Evolutionary conservation across 2,888 invertebrate genomes (phyloP).

Genomic region (Lordiphosa fenestrarum): DNA sequence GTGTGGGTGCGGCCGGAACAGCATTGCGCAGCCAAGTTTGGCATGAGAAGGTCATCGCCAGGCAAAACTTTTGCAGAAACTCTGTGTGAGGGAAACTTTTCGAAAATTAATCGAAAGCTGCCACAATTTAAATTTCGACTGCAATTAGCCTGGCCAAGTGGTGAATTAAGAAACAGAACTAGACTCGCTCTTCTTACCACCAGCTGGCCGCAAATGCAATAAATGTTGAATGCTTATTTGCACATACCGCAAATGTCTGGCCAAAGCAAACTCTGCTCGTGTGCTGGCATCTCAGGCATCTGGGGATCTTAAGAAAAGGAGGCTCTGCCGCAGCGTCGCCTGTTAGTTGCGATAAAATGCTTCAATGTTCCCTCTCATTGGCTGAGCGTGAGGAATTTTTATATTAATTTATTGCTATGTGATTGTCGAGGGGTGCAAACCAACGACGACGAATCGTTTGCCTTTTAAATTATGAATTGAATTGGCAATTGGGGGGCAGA

Average conservation of each 20-base stretch:
- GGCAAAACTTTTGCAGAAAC: constrained; percentile 60
- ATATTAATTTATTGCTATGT: constrained; percentile 73
- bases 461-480: constrained; percentile 70
- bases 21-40: constrained; percentile 38
- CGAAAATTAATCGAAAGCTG: constrained; percentile 53
- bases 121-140: constrained; percentile 52
- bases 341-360: constrained; percentile 60
- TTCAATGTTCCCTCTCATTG: constrained; percentile 72
- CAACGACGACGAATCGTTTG: constrained; percentile 48
- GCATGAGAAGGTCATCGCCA: constrained; percentile 25
- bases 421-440: constrained; percentile 17
- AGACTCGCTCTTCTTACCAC: constrained; percentile 5
- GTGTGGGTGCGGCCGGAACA: constrained; percentile 23
- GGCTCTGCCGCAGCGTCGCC: constrained; percentile 1
- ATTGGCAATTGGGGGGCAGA: constrained; percentile 36
- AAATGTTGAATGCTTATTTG: constrained; percentile 57
- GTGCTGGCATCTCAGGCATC: constrained; percentile 65
- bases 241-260: constrained; percentile 55
- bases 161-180: not conserved
- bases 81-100: too few species aligned
- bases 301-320: constrained; percentile 18
- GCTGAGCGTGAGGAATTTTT: constrained; percentile 78
- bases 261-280: constrained; percentile 61
- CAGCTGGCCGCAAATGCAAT: constrained; percentile 27
- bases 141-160: constrained; percentile 39